Conservation (phyloP, 2,113 vertebrate genomes). For the Agapornis roseicollis region DNA sequence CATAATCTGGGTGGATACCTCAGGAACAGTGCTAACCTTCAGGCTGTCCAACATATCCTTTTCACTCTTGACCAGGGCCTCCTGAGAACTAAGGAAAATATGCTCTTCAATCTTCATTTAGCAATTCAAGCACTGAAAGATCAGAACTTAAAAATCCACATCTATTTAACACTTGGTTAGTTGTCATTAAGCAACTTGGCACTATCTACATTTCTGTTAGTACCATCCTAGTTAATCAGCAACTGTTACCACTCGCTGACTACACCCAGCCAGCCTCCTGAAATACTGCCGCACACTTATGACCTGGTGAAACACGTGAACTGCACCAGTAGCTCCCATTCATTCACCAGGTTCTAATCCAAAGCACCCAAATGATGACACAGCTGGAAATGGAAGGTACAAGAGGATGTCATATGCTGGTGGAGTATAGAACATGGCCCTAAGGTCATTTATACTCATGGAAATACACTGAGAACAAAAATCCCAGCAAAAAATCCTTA, state of each 20-base stretch:
- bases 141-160: conserved; percentile 17
- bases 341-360: not conserved
- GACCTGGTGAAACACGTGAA: not conserved
- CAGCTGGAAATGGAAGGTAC: not conserved
- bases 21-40: not conserved
- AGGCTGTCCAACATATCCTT: rapidly evolving
- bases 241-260: conserved; percentile 1
- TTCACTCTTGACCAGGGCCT: not conserved
- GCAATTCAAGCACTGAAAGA: conserved; percentile 3
- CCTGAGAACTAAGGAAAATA: not conserved
- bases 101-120: conserved; percentile 16
- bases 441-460: not conserved
- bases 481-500: not conserved
- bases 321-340: not conserved
- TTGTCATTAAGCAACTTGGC: conserved; percentile 1
- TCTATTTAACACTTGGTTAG: conserved; percentile 57
- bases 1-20: not conserved
- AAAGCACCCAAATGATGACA: not conserved
- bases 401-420: not conserved
- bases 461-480: not conserved
- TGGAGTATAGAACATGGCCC: not conserved
- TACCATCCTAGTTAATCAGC: conserved; percentile 23
- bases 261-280: not conserved
- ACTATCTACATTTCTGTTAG: conserved; percentile 6
- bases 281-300: not conserved